Base-by-base conservation (phyloP, 2,113 vertebrate genomes). In the Alces alces region DNA sequence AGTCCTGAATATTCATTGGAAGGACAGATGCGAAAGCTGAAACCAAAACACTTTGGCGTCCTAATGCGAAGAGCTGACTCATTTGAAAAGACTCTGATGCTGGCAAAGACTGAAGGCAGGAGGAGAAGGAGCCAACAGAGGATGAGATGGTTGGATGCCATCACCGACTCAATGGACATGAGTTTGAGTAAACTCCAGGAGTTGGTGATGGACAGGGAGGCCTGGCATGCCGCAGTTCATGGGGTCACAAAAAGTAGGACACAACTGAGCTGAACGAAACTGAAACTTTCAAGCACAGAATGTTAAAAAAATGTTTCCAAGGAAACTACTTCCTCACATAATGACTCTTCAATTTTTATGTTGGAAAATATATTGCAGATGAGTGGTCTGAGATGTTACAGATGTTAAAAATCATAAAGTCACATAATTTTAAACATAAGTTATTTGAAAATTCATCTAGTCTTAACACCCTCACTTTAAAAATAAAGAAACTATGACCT, bases 401-500 rank as follows among this genome's bases (percentile, higher is more conserved):
- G 43, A 84, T 55, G 43, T 84, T 95, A 92, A 95, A 94, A 95
- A 93, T 85, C 36, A 92, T 87, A 76, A 15, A 94, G 33, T 86
- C 28, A 88, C 4, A 91, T 50, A 95, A 61, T 60, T 96, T 89
- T 89, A 84, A 93, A 97, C 57, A 27, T 47, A 85, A 58, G 47
- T 84, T 30, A 70, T 16, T 83, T 94, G 45, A 86, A 78, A 91
- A 96, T 93, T 73, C 12, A 93, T 58, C 15, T 83, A 86, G 36
- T 96, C 19, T 86, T 66, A 92, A 96, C 25, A 94, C 5, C 25
- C 78, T 79, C 58, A 89, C 50, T 90, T 97, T 66, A 82, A 90
- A 93, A 90, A n/a, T 93, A 50, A 88, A 95, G 58, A 96, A 87
- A 96, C 7, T 61, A 47, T 85, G 78, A 50, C 21, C 25, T 92